Evolutionary conservation across 2,797 vertebrate species (phyloP).

Genomic region (Lepilemur septentrionalis): DNA sequence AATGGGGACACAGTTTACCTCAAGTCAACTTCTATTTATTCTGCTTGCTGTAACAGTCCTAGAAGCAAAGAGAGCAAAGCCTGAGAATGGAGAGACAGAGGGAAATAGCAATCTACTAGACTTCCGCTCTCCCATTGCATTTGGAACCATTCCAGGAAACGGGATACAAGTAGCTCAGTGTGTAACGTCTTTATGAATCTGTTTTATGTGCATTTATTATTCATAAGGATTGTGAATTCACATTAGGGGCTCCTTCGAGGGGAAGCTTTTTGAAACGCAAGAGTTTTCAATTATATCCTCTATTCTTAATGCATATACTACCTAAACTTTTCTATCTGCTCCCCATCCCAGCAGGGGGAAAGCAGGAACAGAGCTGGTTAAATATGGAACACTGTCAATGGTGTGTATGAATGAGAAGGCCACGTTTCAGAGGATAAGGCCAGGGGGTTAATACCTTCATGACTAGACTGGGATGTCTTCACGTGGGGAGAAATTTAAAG

Average conservation of each 20-base stretch:
- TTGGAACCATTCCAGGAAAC: slow-evolving; percentile 82
- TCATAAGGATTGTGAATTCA: slow-evolving; percentile 63
- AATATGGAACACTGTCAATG: not conserved
- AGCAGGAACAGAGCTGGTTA: not conserved
- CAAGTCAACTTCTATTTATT: slow-evolving; percentile 82
- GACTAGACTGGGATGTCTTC: not conserved
- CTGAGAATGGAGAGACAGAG: not conserved
- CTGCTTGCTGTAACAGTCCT: slow-evolving; percentile 66
- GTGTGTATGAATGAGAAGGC: not conserved
- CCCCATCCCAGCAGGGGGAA: not conserved
- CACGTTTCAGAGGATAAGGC: not conserved
- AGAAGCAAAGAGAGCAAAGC: not conserved
- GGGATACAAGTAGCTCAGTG: slow-evolving; percentile 78
- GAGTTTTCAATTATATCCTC: not conserved
- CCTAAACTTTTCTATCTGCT: not conserved
- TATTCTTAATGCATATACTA: not conserved
- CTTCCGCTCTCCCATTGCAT: slow-evolving; percentile 74
- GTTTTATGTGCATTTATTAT: slow-evolving; percentile 77
- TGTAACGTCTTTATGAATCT: slow-evolving; percentile 77
- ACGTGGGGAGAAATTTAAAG: not conserved
- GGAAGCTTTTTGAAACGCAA: not conserved
- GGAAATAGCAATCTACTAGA: slow-evolving; percentile 63
- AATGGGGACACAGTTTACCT: slow-evolving; percentile 80
- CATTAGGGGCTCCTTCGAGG: slow-evolving; percentile 39
- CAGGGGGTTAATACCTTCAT: not conserved